Evolutionary conservation across 2,888 invertebrate genomes (phyloP).

Genomic region (Tiphia femorata): DNA sequence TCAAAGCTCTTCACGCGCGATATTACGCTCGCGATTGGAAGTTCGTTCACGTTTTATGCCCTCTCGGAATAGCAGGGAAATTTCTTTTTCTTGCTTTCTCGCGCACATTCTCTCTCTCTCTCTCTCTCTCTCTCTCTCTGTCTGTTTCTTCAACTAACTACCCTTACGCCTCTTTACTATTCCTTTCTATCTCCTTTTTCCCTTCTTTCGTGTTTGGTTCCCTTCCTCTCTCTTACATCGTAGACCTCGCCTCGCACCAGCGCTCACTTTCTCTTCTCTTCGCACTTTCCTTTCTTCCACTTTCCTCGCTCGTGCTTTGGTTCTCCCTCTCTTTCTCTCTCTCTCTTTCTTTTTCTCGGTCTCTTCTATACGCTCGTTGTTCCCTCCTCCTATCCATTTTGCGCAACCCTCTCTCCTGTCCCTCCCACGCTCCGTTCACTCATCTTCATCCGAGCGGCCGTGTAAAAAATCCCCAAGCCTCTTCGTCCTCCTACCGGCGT

Average conservation of each 20-base stretch:
- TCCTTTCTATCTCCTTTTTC: no score
- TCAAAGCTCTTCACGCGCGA: not conserved
- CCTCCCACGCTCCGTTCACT: not conserved
- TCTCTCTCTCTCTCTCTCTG: not conserved
- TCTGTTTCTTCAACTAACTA: no score
- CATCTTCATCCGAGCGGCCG: not conserved
- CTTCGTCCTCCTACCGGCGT: not conserved
- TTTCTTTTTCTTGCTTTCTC: not conserved
- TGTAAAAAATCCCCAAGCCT: conserved; percentile 1
- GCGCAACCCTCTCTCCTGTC: no score
- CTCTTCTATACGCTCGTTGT: no score
- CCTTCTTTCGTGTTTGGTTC: no score
- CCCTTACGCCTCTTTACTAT: no score
- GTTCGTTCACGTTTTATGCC: not conserved
- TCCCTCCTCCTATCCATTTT: not conserved
- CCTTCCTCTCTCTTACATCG: no score
- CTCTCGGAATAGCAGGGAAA: not conserved
- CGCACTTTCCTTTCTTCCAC: no score
- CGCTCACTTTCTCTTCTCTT: no score
- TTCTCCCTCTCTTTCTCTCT: not conserved
- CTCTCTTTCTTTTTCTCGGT: not conserved
- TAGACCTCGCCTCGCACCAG: no score
- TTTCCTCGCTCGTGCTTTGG: no score
- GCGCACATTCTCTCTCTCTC: not conserved
- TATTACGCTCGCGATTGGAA: not conserved